Conservation (phyloP, 2,113 vertebrate genomes). For the Labeo rohita region DNA sequence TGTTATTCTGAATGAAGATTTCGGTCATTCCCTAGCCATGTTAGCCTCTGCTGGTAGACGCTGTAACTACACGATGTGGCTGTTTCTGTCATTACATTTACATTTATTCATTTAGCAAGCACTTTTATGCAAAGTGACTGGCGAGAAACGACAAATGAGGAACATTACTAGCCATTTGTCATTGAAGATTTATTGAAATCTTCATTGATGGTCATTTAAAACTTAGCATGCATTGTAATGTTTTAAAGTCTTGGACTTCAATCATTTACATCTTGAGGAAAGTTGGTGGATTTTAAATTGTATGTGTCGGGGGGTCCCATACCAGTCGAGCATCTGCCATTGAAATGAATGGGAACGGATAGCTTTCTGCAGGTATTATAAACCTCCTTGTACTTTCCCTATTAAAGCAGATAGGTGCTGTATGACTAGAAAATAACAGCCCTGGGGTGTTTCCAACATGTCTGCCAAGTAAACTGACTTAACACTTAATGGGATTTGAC, state of each 20-base stretch:
- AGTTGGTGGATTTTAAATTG: background rate
- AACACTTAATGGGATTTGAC: background rate
- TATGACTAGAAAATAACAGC: background rate
- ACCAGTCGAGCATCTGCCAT: background rate
- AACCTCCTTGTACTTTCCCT: background rate
- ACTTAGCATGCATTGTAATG: background rate
- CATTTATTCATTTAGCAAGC: background rate
- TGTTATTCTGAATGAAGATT: background rate
- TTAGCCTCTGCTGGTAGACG: background rate
- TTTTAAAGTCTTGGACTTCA: background rate
- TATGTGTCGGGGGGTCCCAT: background rate
- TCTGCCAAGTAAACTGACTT: conserved; percentile 7
- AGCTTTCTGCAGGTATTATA: conserved; percentile 5
- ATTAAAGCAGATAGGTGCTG: conserved; percentile 20
- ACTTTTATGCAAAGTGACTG: background rate
- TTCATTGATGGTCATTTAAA: background rate
- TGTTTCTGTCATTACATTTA: background rate
- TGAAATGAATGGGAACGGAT: background rate
- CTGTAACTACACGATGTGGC: background rate
- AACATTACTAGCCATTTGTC: background rate
- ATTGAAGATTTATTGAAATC: background rate
- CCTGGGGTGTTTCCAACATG: conserved; percentile 14
- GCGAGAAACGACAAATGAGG: background rate
- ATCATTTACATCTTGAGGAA: background rate
- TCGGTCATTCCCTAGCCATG: background rate